phyloP scores from a whole-genome alignment of 2,888 invertebrate genomes.

The Tachina grossa region DNA sequence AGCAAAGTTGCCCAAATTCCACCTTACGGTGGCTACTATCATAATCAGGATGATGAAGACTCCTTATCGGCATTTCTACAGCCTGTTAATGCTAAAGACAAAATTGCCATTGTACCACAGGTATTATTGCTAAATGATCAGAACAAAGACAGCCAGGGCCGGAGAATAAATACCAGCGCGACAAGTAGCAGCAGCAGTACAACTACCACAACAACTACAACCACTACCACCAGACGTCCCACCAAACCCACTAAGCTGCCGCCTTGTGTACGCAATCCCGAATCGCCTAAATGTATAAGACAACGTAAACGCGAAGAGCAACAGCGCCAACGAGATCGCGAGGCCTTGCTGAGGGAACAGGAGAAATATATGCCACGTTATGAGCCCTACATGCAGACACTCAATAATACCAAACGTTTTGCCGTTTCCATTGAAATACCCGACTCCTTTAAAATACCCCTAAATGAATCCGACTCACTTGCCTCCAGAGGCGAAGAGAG shows the following conservation, averaged over 20 bases:
- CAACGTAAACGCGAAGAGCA: conserved; percentile 80
- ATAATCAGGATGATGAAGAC: conserved; percentile 77
- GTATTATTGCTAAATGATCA: conserved; percentile 81
- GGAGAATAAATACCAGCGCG: conserved; percentile 60
- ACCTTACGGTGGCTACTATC: conserved; percentile 77
- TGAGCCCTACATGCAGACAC: conserved; percentile 80
- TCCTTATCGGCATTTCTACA: conserved; percentile 74
- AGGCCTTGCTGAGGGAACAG: conserved; percentile 79
- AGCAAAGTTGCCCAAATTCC: conserved; percentile 73
- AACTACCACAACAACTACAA: conserved; percentile 70
- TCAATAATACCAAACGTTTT: conserved; percentile 80
- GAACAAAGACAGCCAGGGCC: conserved; percentile 71
- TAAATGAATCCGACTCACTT: conserved; percentile 71
- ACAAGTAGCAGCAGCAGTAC: conserved; percentile 67
- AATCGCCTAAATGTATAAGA: conserved; percentile 80
- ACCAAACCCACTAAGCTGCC: conserved; percentile 80
- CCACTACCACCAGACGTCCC: conserved; percentile 72
- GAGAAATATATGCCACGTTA: conserved; percentile 78
- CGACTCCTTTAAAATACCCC: conserved; percentile 78
- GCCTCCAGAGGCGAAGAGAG: conserved; percentile 65
- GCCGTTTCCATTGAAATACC: conserved; percentile 81
- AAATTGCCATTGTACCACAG: conserved; percentile 80
- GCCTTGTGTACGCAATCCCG: conserved; percentile 79
- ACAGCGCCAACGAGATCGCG: conserved; percentile 80
- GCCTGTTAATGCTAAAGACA: conserved; percentile 74